Percentiles rank a stretch among this genome's conserved stretches.
Conservation (phyloP, 2,888 invertebrate species). For the Heliconius ismenius region DNA sequence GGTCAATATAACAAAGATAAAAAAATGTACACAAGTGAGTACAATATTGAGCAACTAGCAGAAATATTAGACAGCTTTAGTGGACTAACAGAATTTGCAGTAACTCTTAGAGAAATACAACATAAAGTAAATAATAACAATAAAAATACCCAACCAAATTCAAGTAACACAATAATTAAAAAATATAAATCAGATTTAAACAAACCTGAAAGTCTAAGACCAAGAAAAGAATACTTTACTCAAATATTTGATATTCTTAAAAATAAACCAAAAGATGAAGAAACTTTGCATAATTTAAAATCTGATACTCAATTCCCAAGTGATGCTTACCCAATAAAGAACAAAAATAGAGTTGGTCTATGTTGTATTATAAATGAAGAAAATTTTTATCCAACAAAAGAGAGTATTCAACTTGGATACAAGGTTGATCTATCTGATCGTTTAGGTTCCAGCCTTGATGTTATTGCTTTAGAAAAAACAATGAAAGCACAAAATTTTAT, state of each 20-base stretch:
- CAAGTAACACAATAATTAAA: constrained; percentile 42
- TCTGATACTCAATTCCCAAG: constrained; percentile 55
- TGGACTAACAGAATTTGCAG: constrained; percentile 54
- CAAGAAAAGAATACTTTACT: constrained; percentile 50
- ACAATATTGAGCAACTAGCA: constrained; percentile 55
- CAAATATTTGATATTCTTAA: constrained; percentile 56
- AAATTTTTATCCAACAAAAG: constrained; percentile 65
- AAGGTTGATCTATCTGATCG: constrained; percentile 46
- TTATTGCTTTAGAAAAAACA: constrained; percentile 57
- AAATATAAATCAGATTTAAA: constrained; percentile 41
- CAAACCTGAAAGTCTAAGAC: constrained; percentile 41
- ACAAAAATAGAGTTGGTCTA: constrained; percentile 63
- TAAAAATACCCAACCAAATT: constrained; percentile 4
- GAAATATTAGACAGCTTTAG: constrained; percentile 62
- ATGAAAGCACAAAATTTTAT: constrained; percentile 68
- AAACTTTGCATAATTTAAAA: constrained; percentile 52
- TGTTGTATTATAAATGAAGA: constrained; percentile 75
- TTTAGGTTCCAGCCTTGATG: constrained; percentile 64
- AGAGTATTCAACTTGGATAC: constrained; percentile 57
- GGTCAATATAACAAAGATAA: constrained; percentile 43
- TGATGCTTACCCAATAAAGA: constrained; percentile 63
- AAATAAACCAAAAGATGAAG: constrained; percentile 53
- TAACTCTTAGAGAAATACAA: constrained; percentile 57
- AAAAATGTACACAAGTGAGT: constrained; percentile 47
- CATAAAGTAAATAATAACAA: constrained; percentile 48